A percentile compares a stretch with the other conserved stretches of the same genome.
Conservation (phyloP, 2,888 invertebrate species). For the Chrysolina oricalcia region DNA sequence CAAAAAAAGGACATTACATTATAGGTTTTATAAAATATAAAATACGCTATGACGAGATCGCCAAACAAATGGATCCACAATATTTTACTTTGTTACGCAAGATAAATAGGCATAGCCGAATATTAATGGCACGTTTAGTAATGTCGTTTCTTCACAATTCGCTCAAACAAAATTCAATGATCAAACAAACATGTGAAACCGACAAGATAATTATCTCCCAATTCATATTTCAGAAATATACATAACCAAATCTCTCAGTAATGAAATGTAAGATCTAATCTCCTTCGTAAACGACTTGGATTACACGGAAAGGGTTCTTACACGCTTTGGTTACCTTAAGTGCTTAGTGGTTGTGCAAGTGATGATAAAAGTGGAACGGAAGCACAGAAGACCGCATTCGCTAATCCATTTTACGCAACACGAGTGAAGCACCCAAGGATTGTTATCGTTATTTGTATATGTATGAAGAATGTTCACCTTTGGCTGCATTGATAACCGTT, state of each 20-base stretch:
- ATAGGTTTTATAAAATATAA: no score
- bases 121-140: no score
- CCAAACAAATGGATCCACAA: no score
- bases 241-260: background rate
- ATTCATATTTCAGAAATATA: background rate
- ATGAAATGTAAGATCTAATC: conserved; percentile 22
- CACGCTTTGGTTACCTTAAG: conserved; percentile 39
- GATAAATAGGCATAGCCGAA: no score
- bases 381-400: conserved; percentile 51
- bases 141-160: no score
- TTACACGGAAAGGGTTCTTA: conserved; percentile 39
- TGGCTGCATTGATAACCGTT: conserved; percentile 14
- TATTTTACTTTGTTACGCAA: no score
- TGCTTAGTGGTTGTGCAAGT: conserved; percentile 29
- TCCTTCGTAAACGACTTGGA: background rate
- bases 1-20: no score
- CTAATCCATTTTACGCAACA: conserved; percentile 53
- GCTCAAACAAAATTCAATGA: background rate
- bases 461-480: conserved; percentile 18
- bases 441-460: conserved; percentile 25
- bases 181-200: background rate
- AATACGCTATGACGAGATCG: no score
- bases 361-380: conserved; percentile 54
- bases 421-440: conserved; percentile 37
- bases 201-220: background rate